phyloP scores from a whole-genome alignment of 2,797 vertebrate genomes.

The Aeoliscus strigatus region DNA sequence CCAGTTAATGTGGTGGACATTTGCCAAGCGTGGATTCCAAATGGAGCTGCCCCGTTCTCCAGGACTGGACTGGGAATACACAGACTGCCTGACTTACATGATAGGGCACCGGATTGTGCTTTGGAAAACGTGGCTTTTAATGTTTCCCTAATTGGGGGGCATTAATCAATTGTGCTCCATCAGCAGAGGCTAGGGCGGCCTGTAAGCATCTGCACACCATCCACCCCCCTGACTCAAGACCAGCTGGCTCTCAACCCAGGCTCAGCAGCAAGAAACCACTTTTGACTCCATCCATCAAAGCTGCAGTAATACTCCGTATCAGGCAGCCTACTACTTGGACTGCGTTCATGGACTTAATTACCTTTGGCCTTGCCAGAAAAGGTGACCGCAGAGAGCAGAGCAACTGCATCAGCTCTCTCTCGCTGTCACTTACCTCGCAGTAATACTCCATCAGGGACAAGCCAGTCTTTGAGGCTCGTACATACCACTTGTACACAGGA shows the following conservation, averaged over 20 bases:
- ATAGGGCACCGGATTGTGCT: constrained; percentile 61
- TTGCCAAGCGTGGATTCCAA: constrained; percentile 60
- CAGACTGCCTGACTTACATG: constrained; percentile 57
- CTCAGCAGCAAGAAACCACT: constrained; percentile 76
- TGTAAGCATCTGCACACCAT: constrained; percentile 63
- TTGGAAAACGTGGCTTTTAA: constrained; percentile 70
- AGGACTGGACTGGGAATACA: constrained; percentile 55
- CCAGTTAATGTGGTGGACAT: constrained; percentile 54
- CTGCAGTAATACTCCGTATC: constrained; percentile 76
- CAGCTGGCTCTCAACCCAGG: constrained; percentile 77
- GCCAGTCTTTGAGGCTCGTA: constrained; percentile 56
- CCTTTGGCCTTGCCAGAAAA: constrained; percentile 59
- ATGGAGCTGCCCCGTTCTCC: constrained; percentile 37
- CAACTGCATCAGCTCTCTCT: constrained; percentile 61
- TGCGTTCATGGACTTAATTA: constrained; percentile 69
- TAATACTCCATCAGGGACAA: constrained; percentile 71
- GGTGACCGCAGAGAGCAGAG: constrained; percentile 60
- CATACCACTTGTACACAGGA: constrained; percentile 53
- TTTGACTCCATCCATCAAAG: constrained; percentile 81
- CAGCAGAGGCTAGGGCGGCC: constrained; percentile 65
- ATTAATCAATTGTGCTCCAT: constrained; percentile 78
- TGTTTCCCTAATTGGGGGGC: constrained; percentile 74
- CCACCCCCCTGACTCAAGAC: constrained; percentile 63
- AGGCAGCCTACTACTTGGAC: constrained; percentile 63
- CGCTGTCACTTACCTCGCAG: constrained; percentile 70